Conservation (phyloP, 2,113 vertebrate species). For the Leucosticte australis region DNA sequence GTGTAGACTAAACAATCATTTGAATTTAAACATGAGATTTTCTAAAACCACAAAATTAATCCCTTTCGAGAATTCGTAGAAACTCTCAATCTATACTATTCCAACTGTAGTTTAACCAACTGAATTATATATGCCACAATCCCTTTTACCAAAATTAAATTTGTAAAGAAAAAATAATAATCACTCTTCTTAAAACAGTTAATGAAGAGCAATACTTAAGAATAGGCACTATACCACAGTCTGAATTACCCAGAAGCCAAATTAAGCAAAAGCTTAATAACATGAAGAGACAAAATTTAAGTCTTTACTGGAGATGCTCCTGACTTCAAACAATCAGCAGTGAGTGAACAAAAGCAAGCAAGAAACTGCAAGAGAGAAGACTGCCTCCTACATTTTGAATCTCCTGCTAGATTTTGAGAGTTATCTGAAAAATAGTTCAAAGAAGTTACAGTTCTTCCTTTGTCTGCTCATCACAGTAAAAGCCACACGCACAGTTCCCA, state of each 20-base stretch:
- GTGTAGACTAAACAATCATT: background rate
- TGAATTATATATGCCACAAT: background rate
- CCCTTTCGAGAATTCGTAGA: background rate
- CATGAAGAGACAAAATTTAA: background rate
- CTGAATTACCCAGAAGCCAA: background rate
- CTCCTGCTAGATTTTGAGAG: slow-evolving; percentile 5
- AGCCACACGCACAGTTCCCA: background rate
- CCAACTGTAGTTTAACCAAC: background rate
- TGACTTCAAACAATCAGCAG: slow-evolving; percentile 9
- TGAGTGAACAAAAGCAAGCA: slow-evolving; percentile 11
- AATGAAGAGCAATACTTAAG: background rate
- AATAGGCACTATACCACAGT: background rate
- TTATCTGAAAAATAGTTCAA: slow-evolving; percentile 21
- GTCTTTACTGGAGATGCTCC: background rate
- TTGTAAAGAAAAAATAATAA: background rate
- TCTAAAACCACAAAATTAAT: background rate
- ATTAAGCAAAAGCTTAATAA: background rate
- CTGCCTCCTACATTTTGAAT: slow-evolving; percentile 4
- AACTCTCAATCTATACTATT: background rate
- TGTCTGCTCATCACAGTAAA: background rate
- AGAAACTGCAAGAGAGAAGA: background rate
- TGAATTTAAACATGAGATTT: background rate
- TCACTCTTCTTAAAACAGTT: background rate
- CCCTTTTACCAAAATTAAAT: background rate
- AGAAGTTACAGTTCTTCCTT: slow-evolving; percentile 11